These are phyloP conservation scores for Haliclona indistincta DNA, from an alignment of 37 sponge, comb jelly and placozoan genomes.

Conservation along the genomic window DNA sequence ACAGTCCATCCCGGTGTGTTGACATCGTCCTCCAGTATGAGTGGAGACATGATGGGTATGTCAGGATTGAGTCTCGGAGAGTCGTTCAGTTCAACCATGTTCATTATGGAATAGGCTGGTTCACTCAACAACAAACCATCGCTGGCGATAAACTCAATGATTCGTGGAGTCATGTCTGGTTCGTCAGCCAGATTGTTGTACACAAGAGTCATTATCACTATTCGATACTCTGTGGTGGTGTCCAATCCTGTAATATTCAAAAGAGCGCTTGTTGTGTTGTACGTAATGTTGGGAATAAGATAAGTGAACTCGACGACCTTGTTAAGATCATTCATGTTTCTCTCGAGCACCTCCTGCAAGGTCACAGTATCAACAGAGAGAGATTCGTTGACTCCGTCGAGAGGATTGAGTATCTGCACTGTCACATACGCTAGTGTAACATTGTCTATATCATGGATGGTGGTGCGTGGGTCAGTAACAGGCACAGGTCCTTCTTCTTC, in stretches of 20 bases:
- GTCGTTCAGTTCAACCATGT: conserved; percentile 67
- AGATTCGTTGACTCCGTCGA: conserved; percentile 47
- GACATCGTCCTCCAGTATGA: conserved; percentile 67
- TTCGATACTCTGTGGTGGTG: conserved; percentile 60
- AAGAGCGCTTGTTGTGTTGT: conserved; percentile 14
- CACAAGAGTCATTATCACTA: conserved; percentile 57
- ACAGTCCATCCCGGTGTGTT: conserved; percentile 62
- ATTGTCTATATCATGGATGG: conserved; percentile 80
- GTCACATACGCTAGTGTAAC: conserved; percentile 58
- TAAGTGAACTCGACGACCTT: conserved; percentile 48
- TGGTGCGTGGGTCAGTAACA: conserved; percentile 34
- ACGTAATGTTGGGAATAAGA: conserved; percentile 63
- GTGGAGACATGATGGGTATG: conserved; percentile 43
- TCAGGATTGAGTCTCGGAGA: conserved; percentile 71
- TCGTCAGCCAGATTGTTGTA: conserved; percentile 82
- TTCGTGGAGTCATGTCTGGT: conserved; percentile 11
- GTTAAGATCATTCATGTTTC: conserved; percentile 18
- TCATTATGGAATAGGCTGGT: conserved; percentile 46
- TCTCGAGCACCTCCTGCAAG: conserved; percentile 18
- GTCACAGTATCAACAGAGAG: conserved; percentile 50
- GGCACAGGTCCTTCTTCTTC: conserved; percentile 75
- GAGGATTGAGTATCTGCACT: conserved; percentile 57
- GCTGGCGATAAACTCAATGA: conserved; percentile 55
- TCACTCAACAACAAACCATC: conserved; percentile 74
- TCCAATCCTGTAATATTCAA: conserved; percentile 75